Conservation (phyloP, 2,797 vertebrate species). For the Paguma larvata region DNA sequence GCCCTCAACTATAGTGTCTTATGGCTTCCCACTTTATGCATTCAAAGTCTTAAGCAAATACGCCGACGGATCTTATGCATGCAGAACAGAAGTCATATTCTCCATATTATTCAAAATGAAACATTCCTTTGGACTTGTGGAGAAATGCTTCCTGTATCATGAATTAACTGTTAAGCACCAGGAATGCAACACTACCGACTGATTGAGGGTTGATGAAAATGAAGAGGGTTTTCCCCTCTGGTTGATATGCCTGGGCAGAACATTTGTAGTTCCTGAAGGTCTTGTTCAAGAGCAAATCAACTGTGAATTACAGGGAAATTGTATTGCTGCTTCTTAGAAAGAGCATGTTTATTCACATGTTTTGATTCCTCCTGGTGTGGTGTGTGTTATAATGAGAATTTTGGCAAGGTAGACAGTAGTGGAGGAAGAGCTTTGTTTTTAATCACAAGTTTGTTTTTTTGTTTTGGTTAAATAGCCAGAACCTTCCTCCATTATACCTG, state of each 20-base stretch:
- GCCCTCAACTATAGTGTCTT: background rate
- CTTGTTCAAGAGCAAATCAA: slow-evolving; percentile 60
- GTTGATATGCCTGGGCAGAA: background rate
- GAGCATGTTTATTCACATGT: slow-evolving; percentile 42
- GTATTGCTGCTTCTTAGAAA: slow-evolving; percentile 59
- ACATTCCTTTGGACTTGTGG: background rate
- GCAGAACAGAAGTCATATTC: background rate
- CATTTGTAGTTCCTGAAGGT: slow-evolving; percentile 33
- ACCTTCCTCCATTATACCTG: slow-evolving; percentile 5
- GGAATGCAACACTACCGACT: background rate
- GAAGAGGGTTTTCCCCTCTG: slow-evolving; percentile 28
- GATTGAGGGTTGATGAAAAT: slow-evolving; percentile 13
- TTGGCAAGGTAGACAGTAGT: background rate
- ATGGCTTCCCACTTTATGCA: background rate
- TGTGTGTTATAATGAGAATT: slow-evolving; percentile 11
- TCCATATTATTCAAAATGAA: slow-evolving; percentile 39
- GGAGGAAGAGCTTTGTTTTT: background rate
- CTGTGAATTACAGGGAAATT: slow-evolving; percentile 48
- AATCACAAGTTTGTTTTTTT: background rate
- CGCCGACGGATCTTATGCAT: background rate
- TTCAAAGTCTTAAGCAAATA: slow-evolving; percentile 10
- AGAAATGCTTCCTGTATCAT: background rate
- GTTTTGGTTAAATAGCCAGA: slow-evolving; percentile 23
- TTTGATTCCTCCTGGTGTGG: slow-evolving; percentile 43
- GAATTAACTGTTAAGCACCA: background rate